Conservation (phyloP, 1,140 invertebrate species). For the Drosophila paulistorum region DNA sequence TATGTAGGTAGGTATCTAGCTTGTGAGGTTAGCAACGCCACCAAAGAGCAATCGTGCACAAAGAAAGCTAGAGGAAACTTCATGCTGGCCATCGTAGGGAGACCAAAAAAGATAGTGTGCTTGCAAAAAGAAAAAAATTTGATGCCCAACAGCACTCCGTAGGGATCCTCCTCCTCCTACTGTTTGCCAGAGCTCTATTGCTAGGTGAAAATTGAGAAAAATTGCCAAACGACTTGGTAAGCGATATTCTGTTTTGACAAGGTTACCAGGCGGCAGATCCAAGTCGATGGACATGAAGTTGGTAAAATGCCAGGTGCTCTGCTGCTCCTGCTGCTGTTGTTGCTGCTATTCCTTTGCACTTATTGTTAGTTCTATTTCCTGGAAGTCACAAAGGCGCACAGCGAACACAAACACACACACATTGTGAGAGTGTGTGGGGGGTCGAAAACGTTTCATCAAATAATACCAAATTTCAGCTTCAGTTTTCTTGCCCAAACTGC, state of each 20-base stretch:
- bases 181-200: slow-evolving; percentile 54
- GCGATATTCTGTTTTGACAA: slow-evolving; percentile 74
- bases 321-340: too few relatives aligned
- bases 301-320: slow-evolving; percentile 60
- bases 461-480: slow-evolving; percentile 65
- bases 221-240: slow-evolving; percentile 80
- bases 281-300: slow-evolving; percentile 27
- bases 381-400: slow-evolving; percentile 14
- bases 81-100: slow-evolving; percentile 29
- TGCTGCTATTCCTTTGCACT: slow-evolving; percentile 45
- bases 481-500: slow-evolving; percentile 42
- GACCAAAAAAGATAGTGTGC: slow-evolving; percentile 36
- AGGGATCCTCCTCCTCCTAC: slow-evolving; percentile 31
- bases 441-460: slow-evolving; percentile 57
- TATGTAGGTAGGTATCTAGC: not conserved
- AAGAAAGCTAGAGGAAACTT: slow-evolving; percentile 22
- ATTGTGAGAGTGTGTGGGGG: not conserved
- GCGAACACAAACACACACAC: slow-evolving; percentile 42
- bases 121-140: slow-evolving; percentile 51
- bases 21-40: slow-evolving; percentile 18
- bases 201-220: slow-evolving; percentile 75
- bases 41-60: slow-evolving; percentile 76
- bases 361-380: slow-evolving; percentile 59
- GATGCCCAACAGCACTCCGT: slow-evolving; percentile 43
- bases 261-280: slow-evolving; percentile 28